These are phyloP conservation scores for Heliornis fulica DNA, from an alignment of 2,113 vertebrate genomes.

Conservation along the genomic window DNA sequence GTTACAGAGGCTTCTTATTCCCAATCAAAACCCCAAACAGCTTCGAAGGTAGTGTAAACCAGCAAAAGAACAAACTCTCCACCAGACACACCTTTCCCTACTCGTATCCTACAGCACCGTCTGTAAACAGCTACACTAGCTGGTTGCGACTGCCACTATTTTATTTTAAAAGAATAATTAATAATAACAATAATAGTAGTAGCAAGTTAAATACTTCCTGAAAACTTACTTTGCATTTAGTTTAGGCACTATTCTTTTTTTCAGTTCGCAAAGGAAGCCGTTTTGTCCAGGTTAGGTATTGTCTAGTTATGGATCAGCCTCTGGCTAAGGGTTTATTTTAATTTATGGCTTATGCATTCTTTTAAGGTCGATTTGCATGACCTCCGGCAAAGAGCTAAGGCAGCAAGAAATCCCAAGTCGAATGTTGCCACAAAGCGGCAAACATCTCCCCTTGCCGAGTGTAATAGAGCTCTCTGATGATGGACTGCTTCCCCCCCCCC, in stretches of 20 bases:
- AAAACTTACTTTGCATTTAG: slow-evolving; percentile 82
- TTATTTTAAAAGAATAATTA: slow-evolving; percentile 65
- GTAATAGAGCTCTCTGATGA: slow-evolving; percentile 59
- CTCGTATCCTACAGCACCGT: slow-evolving; percentile 42
- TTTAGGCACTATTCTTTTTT: slow-evolving; percentile 75
- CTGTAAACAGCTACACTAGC: slow-evolving; percentile 29
- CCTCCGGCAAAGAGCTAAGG: slow-evolving; percentile 87
- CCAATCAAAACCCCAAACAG: background rate
- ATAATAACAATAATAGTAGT: background rate
- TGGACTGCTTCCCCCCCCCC: slow-evolving; percentile 22
- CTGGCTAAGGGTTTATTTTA: slow-evolving; percentile 87
- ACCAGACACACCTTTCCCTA: slow-evolving; percentile 48
- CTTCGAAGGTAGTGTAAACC: slow-evolving; percentile 13
- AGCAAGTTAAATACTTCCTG: slow-evolving; percentile 68
- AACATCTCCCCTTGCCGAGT: slow-evolving; percentile 65
- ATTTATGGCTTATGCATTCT: slow-evolving; percentile 98
- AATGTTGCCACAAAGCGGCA: slow-evolving; percentile 74
- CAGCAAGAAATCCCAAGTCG: slow-evolving; percentile 77
- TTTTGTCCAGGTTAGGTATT: slow-evolving; percentile 87
- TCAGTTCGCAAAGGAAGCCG: slow-evolving; percentile 80
- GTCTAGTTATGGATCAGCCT: slow-evolving; percentile 86
- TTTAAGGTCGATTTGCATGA: slow-evolving; percentile 93
- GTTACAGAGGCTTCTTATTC: background rate
- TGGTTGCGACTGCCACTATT: slow-evolving; percentile 49
- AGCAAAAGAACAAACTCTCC: slow-evolving; percentile 15